Evolutionary conservation across 2,797 vertebrate genomes (phyloP).

Genomic region (Sebastes oblongus): DNA sequence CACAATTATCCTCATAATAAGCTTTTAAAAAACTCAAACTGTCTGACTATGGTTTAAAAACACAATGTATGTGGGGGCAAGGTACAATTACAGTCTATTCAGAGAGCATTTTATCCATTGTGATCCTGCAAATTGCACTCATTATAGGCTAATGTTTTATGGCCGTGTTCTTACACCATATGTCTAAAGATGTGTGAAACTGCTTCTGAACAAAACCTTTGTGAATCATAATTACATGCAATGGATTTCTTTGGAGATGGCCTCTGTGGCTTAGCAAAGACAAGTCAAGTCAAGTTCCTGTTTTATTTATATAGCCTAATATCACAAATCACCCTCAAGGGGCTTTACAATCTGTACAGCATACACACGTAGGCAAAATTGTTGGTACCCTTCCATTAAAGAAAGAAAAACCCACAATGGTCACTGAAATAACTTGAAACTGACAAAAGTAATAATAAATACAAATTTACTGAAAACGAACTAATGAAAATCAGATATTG

Average conservation of each 20-base stretch:
- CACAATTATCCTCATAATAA: neutral
- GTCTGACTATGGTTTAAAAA: neutral
- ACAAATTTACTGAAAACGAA: too few species aligned
- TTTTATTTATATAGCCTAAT: neutral
- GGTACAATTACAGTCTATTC: constrained; percentile 8
- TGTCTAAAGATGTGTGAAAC: neutral
- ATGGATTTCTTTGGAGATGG: neutral
- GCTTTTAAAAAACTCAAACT: neutral
- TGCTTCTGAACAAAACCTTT: neutral
- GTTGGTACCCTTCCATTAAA: too few species aligned
- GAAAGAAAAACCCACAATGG: too few species aligned
- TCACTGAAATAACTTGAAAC: too few species aligned
- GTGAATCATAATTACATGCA: neutral
- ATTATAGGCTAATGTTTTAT: constrained; percentile 4
- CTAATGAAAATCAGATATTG: too few species aligned
- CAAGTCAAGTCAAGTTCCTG: neutral
- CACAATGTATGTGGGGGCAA: neutral
- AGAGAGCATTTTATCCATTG: constrained; percentile 12
- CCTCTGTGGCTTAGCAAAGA: neutral
- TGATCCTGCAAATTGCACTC: neutral
- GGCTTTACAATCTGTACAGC: neutral
- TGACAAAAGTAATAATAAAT: too few species aligned
- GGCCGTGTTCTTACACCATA: neutral
- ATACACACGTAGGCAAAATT: too few species aligned
- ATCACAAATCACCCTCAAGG: neutral